A percentile compares a stretch with the other conserved stretches of the same genome.
Conservation (phyloP, 2,797 vertebrate genomes). For the Ceryle rudis region DNA sequence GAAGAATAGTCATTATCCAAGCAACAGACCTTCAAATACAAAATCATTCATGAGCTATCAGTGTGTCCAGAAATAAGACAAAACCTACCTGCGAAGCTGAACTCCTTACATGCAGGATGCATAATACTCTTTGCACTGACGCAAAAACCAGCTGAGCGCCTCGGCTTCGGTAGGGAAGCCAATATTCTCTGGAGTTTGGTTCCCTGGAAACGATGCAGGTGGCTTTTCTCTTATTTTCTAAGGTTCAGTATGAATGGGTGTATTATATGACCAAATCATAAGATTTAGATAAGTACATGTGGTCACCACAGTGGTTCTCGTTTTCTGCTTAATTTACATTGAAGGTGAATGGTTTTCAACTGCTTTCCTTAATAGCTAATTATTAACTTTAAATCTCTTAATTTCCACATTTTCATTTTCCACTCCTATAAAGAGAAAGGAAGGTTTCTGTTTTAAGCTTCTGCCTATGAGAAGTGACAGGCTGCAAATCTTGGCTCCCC, state of each 20-base stretch:
- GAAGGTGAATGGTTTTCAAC: not conserved
- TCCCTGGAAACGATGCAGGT: not conserved
- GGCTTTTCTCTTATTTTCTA: not conserved
- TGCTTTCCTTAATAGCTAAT: not conserved
- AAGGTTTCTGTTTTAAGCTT: not conserved
- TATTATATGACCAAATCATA: not conserved
- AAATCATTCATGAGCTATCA: constrained; percentile 5
- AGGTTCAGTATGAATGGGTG: not conserved
- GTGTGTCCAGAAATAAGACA: not conserved
- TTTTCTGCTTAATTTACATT: not conserved
- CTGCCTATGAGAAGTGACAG: not conserved
- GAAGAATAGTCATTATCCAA: constrained; percentile 25
- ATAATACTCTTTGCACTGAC: not conserved
- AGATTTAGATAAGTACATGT: not conserved
- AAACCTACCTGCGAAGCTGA: constrained; percentile 8
- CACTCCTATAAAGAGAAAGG: not conserved
- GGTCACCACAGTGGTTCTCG: not conserved
- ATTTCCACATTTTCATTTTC: not conserved
- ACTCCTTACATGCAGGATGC: not conserved
- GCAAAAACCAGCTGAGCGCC: not conserved
- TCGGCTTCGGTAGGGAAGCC: not conserved
- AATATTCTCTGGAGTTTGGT: not conserved
- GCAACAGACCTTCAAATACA: not conserved
- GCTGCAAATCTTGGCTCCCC: not conserved
- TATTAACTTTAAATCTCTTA: not conserved